Conservation (phyloP, 2,113 vertebrate species). For the Empidonax traillii region DNA sequence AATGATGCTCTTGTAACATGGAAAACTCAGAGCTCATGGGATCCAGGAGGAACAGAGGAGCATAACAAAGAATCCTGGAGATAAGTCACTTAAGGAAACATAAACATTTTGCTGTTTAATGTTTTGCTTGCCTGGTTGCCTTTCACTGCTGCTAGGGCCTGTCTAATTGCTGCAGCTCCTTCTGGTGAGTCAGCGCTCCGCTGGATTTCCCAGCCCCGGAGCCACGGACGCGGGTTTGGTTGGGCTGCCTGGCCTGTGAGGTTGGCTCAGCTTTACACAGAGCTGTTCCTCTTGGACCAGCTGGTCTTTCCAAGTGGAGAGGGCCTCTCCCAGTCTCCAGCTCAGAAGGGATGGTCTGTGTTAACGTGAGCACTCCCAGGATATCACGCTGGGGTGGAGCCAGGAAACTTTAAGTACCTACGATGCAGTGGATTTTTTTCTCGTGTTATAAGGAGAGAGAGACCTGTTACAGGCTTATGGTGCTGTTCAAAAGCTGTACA, state of each 20-base stretch:
- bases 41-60: background rate
- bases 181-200: background rate
- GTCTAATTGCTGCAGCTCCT: constrained; percentile 27
- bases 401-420: background rate
- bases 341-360: background rate
- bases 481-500: background rate
- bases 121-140: constrained; percentile 16
- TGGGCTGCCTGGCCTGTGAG: constrained; percentile 42
- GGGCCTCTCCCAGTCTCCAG: constrained; percentile 17
- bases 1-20: background rate
- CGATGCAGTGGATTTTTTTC: background rate
- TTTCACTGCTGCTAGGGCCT: constrained; percentile 24
- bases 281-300: constrained; percentile 29
- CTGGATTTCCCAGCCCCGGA: constrained; percentile 60
- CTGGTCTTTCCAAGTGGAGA: constrained; percentile 9
- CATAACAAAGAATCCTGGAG: constrained; percentile 16
- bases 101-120: constrained; percentile 27
- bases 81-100: constrained; percentile 35
- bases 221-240: background rate
- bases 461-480: background rate
- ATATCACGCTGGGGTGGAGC: background rate
- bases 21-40: background rate
- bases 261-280: constrained; percentile 50
- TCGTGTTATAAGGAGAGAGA: background rate
- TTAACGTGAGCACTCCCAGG: background rate